A percentile compares a stretch with the other conserved stretches of the same genome.
phyloP scores from a whole-genome alignment of 2,888 invertebrate species.

The Copidosoma aretas region DNA sequence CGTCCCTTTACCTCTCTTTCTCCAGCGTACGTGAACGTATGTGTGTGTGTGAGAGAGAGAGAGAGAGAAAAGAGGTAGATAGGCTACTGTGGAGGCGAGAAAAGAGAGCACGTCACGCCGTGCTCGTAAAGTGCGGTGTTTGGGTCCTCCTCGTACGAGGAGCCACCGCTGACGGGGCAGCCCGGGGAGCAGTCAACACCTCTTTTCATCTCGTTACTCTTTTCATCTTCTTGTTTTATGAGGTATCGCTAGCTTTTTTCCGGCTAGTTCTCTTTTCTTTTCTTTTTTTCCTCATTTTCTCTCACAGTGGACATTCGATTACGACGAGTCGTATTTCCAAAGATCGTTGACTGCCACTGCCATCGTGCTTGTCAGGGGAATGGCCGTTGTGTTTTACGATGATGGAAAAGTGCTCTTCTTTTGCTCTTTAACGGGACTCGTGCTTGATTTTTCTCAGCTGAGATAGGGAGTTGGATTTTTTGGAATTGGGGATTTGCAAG shows the following conservation, averaged over 20 bases:
- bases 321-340: conserved; percentile 9
- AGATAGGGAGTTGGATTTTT: not conserved
- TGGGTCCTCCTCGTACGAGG: conserved; percentile 25
- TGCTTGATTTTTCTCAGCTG: not conserved
- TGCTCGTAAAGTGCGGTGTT: conserved; percentile 58
- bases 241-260: conserved; percentile 42
- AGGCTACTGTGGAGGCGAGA: not conserved
- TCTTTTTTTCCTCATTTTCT: not conserved
- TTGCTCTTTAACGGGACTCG: not conserved
- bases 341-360: not conserved
- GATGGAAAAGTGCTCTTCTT: not conserved
- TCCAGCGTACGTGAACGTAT: too few relatives aligned
- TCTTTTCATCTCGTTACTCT: conserved; percentile 37
- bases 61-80: conserved; percentile 14
- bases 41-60: conserved; percentile 18
- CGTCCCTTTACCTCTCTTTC: too few relatives aligned
- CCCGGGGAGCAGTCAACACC: conserved; percentile 62
- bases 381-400: not conserved
- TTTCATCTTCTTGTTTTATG: conserved; percentile 41
- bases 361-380: too few relatives aligned
- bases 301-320: conserved; percentile 29
- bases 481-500: too few relatives aligned
- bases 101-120: conserved; percentile 61
- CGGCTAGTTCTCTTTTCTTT: conserved; percentile 13
- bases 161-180: conserved; percentile 57